phyloP scores from a whole-genome alignment of 92 coral and sea anemone species.

The Metridium senile region DNA sequence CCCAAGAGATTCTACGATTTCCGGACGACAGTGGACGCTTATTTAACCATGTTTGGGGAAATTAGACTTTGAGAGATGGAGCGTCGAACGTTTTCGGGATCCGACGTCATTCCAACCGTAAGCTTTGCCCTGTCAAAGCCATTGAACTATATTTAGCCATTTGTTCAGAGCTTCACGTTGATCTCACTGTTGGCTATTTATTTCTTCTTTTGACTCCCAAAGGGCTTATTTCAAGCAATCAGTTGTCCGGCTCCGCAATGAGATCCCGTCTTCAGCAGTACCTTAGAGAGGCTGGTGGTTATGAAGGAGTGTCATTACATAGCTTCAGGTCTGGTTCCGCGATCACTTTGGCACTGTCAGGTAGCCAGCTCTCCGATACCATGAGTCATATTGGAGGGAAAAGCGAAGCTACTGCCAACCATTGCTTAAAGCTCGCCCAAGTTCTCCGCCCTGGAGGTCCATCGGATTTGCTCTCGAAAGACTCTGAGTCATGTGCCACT shows the following conservation, averaged over 20 bases:
- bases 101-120: constrained; percentile 32
- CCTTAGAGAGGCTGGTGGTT: neutral
- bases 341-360: neutral
- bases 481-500: neutral
- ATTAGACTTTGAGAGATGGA: constrained; percentile 48
- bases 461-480: neutral
- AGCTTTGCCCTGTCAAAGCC: constrained; percentile 46
- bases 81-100: constrained; percentile 44
- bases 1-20: constrained; percentile 42
- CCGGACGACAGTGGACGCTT: constrained; percentile 50
- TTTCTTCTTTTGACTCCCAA: constrained; percentile 30
- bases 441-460: constrained; percentile 17
- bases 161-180: constrained; percentile 20
- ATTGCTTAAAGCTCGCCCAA: constrained; percentile 7
- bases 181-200: constrained; percentile 25
- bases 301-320: neutral
- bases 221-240: neutral
- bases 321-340: neutral
- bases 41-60: constrained; percentile 59
- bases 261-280: neutral
- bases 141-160: constrained; percentile 40
- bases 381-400: constrained; percentile 10
- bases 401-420: neutral
- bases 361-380: neutral
- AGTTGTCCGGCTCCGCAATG: neutral